These are phyloP conservation scores for Incurvaria masculella DNA, from an alignment of 2,888 invertebrate genomes.

Conservation along the genomic window DNA sequence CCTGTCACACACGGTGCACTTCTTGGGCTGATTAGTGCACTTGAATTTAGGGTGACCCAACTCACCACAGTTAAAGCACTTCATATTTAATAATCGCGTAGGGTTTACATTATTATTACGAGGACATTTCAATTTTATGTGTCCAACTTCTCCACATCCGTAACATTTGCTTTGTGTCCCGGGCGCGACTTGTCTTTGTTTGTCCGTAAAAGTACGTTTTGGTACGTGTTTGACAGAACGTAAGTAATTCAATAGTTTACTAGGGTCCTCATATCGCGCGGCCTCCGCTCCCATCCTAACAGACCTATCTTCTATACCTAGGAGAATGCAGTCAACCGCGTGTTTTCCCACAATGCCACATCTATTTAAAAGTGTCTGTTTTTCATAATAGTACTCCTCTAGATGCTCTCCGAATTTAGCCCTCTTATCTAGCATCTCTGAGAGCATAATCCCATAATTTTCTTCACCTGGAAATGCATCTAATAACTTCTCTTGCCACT, in stretches of 20 bases:
- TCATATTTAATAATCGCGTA: too few relatives aligned
- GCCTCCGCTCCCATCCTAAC: too few relatives aligned
- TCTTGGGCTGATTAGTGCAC: not conserved
- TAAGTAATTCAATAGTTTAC: too few relatives aligned
- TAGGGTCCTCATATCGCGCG: too few relatives aligned
- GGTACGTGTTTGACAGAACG: too few relatives aligned
- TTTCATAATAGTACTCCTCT: slow-evolving; percentile 14
- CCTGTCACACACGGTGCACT: slow-evolving; percentile 5
- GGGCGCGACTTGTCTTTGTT: not conserved
- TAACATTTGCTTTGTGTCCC: not conserved
- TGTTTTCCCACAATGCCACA: slow-evolving; percentile 1
- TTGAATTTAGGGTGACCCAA: too few relatives aligned
- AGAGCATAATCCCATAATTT: slow-evolving; percentile 18
- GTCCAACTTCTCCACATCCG: not conserved
- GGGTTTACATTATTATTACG: not conserved
- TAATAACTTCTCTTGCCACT: slow-evolving; percentile 19
- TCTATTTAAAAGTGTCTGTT: slow-evolving; percentile 11
- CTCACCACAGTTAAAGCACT: too few relatives aligned
- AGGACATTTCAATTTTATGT: not conserved
- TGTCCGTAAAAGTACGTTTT: too few relatives aligned
- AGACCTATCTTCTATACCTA: too few relatives aligned
- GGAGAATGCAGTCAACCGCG: too few relatives aligned
- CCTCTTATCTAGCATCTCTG: slow-evolving; percentile 17
- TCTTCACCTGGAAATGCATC: slow-evolving; percentile 18
- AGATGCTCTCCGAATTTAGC: slow-evolving; percentile 14